Percentiles rank a stretch among this genome's conserved stretches.
Evolutionary conservation across 2,888 invertebrate genomes (phyloP).

Genomic region (Dendrolimus pini): DNA sequence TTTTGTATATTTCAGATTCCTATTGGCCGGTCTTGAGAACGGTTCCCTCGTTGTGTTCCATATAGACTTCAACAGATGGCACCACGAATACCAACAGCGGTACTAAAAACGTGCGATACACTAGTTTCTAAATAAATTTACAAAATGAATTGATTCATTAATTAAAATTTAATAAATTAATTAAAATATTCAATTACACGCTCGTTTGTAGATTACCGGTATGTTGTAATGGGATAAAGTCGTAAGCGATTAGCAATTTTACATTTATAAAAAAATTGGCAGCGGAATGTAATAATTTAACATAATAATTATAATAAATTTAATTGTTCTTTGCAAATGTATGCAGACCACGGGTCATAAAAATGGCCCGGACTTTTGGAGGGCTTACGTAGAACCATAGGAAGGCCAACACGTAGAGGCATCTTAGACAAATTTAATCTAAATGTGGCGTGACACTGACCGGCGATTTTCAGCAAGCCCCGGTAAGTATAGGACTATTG

Average conservation of each 20-base stretch:
- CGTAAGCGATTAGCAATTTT: neutral
- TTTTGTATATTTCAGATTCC: constrained; percentile 80
- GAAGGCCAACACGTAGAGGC: too few species aligned
- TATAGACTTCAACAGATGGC: constrained; percentile 99
- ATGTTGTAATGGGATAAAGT: neutral
- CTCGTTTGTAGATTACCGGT: constrained; percentile 4
- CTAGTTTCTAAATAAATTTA: constrained; percentile 16
- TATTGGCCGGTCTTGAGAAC: constrained; percentile 96
- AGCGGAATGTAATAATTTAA: too few species aligned
- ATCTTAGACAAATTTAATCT: too few species aligned
- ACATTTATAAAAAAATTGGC: too few species aligned
- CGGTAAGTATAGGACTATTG: too few species aligned
- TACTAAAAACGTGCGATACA: constrained; percentile 76
- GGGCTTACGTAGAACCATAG: too few species aligned
- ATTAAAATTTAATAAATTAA: neutral
- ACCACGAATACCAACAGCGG: constrained; percentile 96
- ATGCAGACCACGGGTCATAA: too few species aligned
- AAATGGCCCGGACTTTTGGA: too few species aligned
- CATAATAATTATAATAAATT: too few species aligned
- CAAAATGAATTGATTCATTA: constrained; percentile 19
- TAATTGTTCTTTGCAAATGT: too few species aligned
- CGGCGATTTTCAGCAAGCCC: too few species aligned
- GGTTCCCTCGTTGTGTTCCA: constrained; percentile 99
- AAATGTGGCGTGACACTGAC: too few species aligned
- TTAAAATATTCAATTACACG: constrained; percentile 9